Conservation (phyloP, 2,797 vertebrate species). For the Malurus splendens region DNA sequence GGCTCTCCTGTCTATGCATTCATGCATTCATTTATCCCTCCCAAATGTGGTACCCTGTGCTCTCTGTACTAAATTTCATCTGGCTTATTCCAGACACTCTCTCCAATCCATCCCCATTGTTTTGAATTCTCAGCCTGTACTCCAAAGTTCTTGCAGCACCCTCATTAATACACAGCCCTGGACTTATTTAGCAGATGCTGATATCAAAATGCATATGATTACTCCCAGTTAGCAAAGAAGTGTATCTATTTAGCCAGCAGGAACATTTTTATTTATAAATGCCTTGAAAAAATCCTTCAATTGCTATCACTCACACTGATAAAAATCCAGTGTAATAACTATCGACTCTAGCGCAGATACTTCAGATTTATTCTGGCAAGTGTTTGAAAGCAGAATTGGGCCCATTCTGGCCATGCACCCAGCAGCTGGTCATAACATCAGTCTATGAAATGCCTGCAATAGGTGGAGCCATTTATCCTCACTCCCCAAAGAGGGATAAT, state of each 20-base stretch:
- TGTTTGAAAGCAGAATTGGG: not conserved
- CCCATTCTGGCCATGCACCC: not conserved
- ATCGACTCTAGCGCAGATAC: not conserved
- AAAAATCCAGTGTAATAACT: slow-evolving; percentile 24
- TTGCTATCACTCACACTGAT: slow-evolving; percentile 5
- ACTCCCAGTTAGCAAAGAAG: slow-evolving; percentile 37
- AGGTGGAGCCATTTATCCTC: not conserved
- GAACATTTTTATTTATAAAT: not conserved
- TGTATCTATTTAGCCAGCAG: slow-evolving; percentile 33
- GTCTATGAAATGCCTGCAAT: not conserved
- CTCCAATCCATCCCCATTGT: not conserved
- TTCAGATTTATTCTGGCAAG: not conserved
- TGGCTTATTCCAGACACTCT: slow-evolving; percentile 19
- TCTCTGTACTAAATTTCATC: slow-evolving; percentile 9
- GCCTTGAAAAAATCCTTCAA: not conserved
- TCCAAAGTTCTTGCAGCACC: slow-evolving; percentile 37
- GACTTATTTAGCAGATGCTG: slow-evolving; percentile 52
- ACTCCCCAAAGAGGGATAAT: not conserved
- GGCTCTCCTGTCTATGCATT: slow-evolving; percentile 25
- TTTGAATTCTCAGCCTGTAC: slow-evolving; percentile 38
- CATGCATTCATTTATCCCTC: slow-evolving; percentile 38
- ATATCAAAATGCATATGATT: slow-evolving; percentile 49
- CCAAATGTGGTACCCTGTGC: slow-evolving; percentile 15
- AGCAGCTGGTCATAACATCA: not conserved
- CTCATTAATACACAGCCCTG: slow-evolving; percentile 47